Base-by-base conservation (phyloP, 2,797 vertebrate species). In the Liparis tanakae region DNA sequence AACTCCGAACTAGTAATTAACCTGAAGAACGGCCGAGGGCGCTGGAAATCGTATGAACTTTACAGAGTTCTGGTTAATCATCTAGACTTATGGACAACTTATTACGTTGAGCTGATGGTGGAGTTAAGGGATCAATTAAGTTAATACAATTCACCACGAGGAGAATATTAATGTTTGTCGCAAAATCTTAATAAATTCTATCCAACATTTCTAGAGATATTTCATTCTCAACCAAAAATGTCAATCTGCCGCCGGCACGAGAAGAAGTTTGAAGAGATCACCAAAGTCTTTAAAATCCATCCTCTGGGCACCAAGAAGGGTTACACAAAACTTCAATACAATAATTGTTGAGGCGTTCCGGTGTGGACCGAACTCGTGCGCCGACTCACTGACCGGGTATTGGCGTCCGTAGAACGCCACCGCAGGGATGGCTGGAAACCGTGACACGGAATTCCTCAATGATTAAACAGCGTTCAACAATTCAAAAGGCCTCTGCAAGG, bases 311-410 rank as follows among this genome's bases (percentile, higher is more conserved):
- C 39, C 2, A 22, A 25, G 10, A 46, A 30, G 13, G 13, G 51
- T 30, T 44, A 3, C 34, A 20, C 8, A 18, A 41, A 41, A 20
- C 50, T n/a, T 55, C 39, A 30, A 62, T 30, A 14, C 10, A 44
- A 22, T 4, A 36, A 9, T 71, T 74, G 10, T 58, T 54, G 4
- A 43, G 17, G 65, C 25, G 61, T 74, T 78, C 68, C 10, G 56
- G 25, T 46, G 36, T 57, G 22, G 13, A 64, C 6, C 25, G 48
- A 25, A 60, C n/a, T 18, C 10, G 6, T 20, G 5, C 17, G 57
- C 18, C 0, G 1, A 65, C 43, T 20, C 17, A 46, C 18, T 30
- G 25, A 30, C 2, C 2, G 10, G 10, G 4, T 37, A 74, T 18
- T 33, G 9, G 20, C 13, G n/a, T n/a, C n/a, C n/a, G n/a, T n/a